Evolutionary conservation across 2,797 vertebrate species (phyloP).

Genomic region (Enteromius afrohamiltoni): DNA sequence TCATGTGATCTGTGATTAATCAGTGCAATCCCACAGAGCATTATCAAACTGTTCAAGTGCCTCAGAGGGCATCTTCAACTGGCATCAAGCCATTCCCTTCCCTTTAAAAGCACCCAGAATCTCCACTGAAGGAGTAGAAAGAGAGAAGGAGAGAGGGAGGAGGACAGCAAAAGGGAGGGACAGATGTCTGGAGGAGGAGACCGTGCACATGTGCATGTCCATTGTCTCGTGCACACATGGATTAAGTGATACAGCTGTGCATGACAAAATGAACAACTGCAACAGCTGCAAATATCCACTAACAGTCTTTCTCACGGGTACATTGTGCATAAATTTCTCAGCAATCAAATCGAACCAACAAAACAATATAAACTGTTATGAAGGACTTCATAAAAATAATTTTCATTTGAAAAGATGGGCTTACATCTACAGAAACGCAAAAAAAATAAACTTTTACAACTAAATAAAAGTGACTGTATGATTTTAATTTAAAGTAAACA

Average conservation of each 20-base stretch:
- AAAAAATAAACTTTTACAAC: not conserved
- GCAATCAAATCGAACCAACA: not conserved
- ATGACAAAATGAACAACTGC: not conserved
- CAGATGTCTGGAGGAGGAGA: slow-evolving; percentile 9
- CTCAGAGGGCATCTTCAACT: not conserved
- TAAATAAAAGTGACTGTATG: not conserved
- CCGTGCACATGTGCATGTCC: slow-evolving; percentile 7
- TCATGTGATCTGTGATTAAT: not conserved
- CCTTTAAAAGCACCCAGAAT: not conserved
- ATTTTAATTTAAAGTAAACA: not conserved
- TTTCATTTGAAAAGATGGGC: no score
- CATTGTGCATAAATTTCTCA: not conserved
- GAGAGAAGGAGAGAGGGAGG: not conserved
- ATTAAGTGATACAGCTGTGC: slow-evolving; percentile 1
- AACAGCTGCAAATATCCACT: not conserved
- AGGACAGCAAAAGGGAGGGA: not conserved
- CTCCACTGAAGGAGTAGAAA: not conserved
- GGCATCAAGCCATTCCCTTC: not conserved
- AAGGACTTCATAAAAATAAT: not conserved
- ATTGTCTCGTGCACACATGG: slow-evolving; percentile 1
- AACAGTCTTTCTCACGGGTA: not conserved
- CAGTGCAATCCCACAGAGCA: not conserved
- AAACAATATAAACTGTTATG: not conserved
- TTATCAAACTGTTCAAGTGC: not conserved
- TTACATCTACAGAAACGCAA: not conserved